These are phyloP conservation scores for Neoscelio sp. DNA, from an alignment of 2,888 invertebrate genomes.

Conservation along the genomic window DNA sequence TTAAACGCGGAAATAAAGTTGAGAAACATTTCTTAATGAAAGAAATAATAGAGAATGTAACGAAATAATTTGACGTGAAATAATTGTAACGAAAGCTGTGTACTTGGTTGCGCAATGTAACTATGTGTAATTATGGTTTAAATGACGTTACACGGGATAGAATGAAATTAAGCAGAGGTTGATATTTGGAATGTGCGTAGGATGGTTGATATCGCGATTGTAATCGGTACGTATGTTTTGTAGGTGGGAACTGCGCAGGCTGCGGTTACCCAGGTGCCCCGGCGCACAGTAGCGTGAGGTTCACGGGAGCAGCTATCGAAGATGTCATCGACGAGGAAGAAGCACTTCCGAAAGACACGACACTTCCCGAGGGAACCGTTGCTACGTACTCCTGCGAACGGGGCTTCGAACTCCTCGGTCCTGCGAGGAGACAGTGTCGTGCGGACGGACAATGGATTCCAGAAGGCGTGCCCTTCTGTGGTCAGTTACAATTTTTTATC, in stretches of 20 bases:
- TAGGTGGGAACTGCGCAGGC: slow-evolving; percentile 74
- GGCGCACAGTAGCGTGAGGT: slow-evolving; percentile 92
- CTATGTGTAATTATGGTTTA: slow-evolving; percentile 13
- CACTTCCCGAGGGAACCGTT: slow-evolving; percentile 86
- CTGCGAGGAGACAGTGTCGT: slow-evolving; percentile 90
- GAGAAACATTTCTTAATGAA: background rate
- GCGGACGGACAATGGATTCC: slow-evolving; percentile 91
- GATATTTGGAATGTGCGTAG: slow-evolving; percentile 4
- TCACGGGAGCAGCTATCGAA: slow-evolving; percentile 84
- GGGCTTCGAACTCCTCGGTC: slow-evolving; percentile 96
- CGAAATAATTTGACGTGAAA: slow-evolving; percentile 11
- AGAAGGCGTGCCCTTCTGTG: slow-evolving; percentile 97
- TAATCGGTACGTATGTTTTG: slow-evolving; percentile 42
- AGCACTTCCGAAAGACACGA: slow-evolving; percentile 84
- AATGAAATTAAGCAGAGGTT: slow-evolving; percentile 21
- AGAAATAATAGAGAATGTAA: background rate
- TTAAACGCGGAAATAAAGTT: too few relatives aligned
- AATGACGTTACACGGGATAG: slow-evolving; percentile 25
- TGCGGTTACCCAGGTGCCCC: slow-evolving; percentile 96
- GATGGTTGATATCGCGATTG: slow-evolving; percentile 21
- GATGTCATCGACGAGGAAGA: slow-evolving; percentile 81
- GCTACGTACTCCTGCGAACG: slow-evolving; percentile 94
- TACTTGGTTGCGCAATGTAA: slow-evolving; percentile 13
- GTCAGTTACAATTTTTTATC: slow-evolving; percentile 85
- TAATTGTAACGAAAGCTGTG: slow-evolving; percentile 10